These are phyloP conservation scores for Leptodactylus fallax DNA, from an alignment of 2,797 vertebrate species.

Conservation along the genomic window DNA sequence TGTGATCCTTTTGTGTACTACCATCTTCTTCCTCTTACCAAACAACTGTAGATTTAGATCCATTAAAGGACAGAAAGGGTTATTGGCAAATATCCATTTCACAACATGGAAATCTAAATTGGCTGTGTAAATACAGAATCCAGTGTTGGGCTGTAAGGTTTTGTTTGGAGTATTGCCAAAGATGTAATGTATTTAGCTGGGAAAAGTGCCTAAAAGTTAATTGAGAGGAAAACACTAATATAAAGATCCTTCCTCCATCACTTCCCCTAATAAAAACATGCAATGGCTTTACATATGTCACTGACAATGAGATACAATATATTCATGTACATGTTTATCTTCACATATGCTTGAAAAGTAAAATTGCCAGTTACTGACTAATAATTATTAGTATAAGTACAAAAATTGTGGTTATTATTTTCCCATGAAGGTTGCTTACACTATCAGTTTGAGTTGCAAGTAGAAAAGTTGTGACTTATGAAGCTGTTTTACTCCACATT, in stretches of 20 bases:
- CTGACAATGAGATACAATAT: constrained; percentile 75
- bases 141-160: constrained; percentile 81
- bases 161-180: constrained; percentile 79
- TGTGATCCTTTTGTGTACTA: neutral
- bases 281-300: constrained; percentile 74
- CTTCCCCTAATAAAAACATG: constrained; percentile 70
- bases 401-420: neutral
- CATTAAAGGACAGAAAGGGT: constrained; percentile 65
- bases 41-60: constrained; percentile 19
- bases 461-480: neutral
- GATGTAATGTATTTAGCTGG: constrained; percentile 85
- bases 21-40: neutral
- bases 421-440: neutral
- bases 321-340: constrained; percentile 66
- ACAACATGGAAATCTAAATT: constrained; percentile 81
- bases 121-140: constrained; percentile 80
- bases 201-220: constrained; percentile 87
- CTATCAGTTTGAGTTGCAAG: neutral
- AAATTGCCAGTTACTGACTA: constrained; percentile 21
- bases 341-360: constrained; percentile 23
- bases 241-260: constrained; percentile 71
- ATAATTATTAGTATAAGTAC: neutral
- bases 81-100: constrained; percentile 80
- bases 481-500: neutral
- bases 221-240: constrained; percentile 87